Conservation (phyloP, 2,113 vertebrate genomes). For the Lonchura striata region DNA sequence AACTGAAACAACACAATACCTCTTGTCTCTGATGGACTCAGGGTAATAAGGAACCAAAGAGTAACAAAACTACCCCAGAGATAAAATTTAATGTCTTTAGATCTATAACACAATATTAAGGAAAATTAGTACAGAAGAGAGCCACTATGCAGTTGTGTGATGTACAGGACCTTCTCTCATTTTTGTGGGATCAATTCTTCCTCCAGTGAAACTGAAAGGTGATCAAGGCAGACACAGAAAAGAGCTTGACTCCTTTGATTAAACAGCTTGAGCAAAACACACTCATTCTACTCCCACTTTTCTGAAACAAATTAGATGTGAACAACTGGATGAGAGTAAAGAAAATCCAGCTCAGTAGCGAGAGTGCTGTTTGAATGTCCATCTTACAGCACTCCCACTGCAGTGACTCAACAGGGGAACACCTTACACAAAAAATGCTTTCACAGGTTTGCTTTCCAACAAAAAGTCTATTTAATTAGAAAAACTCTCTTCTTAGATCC, state of each 20-base stretch:
- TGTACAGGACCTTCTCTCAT: not conserved
- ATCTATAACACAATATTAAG: not conserved
- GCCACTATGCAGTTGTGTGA: not conserved
- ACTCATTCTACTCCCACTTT: not conserved
- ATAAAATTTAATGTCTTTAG: not conserved
- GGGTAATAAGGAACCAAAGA: not conserved
- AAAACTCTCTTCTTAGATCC: not conserved
- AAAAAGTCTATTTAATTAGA: not conserved
- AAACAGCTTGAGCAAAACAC: conserved; percentile 5
- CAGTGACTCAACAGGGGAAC: not conserved
- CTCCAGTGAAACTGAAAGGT: not conserved
- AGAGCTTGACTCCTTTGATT: not conserved
- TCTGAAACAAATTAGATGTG: not conserved
- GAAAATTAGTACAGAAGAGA: not conserved
- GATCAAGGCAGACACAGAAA: not conserved
- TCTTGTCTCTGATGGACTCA: not conserved
- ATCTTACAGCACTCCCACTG: not conserved
- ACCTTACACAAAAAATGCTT: not conserved
- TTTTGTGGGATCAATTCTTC: not conserved
- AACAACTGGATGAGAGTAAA: not conserved
- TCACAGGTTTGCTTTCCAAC: not conserved
- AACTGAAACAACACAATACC: not conserved
- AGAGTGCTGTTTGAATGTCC: not conserved
- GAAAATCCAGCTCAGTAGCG: not conserved
- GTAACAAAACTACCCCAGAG: not conserved